Evolutionary conservation across 2,113 vertebrate species (phyloP).

Genomic region (Taxidea taxus): DNA sequence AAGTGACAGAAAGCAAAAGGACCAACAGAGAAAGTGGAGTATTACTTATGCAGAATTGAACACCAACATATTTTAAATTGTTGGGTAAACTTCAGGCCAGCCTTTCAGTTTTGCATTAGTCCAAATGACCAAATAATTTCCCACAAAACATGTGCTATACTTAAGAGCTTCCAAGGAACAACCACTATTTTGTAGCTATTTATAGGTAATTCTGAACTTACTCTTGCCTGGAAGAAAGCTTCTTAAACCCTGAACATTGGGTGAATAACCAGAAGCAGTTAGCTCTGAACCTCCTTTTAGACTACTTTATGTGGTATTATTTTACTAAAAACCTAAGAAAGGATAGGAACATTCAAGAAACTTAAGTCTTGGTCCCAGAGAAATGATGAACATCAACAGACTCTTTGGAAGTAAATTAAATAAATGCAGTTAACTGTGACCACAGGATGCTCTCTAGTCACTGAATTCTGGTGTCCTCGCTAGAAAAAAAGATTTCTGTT

Average conservation of each 20-base stretch:
- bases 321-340: background rate
- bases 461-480: background rate
- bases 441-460: background rate
- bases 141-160: slow-evolving; percentile 40
- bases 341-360: background rate
- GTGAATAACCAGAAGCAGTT: slow-evolving; percentile 26
- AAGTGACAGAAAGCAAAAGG: slow-evolving; percentile 61
- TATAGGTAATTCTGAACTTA: slow-evolving; percentile 12
- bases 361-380: background rate
- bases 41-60: slow-evolving; percentile 54
- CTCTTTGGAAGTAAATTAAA: background rate
- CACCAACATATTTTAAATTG: slow-evolving; percentile 35
- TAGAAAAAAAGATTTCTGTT: background rate
- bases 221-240: slow-evolving; percentile 36
- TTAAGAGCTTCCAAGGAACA: slow-evolving; percentile 13
- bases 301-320: background rate
- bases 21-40: slow-evolving; percentile 32
- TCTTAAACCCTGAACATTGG: slow-evolving; percentile 42
- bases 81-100: slow-evolving; percentile 26
- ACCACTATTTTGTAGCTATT: slow-evolving; percentile 13
- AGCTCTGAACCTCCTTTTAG: background rate
- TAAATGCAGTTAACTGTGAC: background rate
- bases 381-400: background rate
- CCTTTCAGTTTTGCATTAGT: slow-evolving; percentile 56
- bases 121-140: slow-evolving; percentile 44